Conservation (phyloP, 2,888 invertebrate genomes). For the Harmothoe impar region DNA sequence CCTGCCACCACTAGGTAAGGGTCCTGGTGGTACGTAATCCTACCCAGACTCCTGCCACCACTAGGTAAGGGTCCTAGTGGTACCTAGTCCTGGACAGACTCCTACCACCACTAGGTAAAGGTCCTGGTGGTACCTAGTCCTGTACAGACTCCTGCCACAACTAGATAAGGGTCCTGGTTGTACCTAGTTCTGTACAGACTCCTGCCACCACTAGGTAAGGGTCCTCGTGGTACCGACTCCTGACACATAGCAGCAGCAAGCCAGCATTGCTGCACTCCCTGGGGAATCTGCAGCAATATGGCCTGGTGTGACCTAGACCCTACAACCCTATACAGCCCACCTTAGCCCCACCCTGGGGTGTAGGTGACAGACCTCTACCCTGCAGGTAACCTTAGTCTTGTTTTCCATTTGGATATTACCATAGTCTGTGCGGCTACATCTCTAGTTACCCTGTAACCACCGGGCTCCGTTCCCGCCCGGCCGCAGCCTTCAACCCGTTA, state of each 20-base stretch:
- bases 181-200: no score
- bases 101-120: not conserved
- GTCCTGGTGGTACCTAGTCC: no score
- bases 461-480: constrained; percentile 9
- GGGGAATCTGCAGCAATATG: no score
- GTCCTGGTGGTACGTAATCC: no score
- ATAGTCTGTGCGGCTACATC: not conserved
- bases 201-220: not conserved
- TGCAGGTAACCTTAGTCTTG: constrained; percentile 41
- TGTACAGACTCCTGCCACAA: not conserved
- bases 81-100: no score
- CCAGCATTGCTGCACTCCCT: no score
- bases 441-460: constrained; percentile 56
- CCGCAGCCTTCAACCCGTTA: not conserved
- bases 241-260: no score
- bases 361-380: no score
- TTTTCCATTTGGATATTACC: constrained; percentile 61
- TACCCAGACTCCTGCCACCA: not conserved
- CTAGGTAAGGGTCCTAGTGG: not conserved
- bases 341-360: no score
- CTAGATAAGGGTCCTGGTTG: not conserved
- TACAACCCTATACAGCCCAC: not conserved
- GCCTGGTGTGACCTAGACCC: no score
- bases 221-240: no score
- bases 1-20: not conserved